Conservation (phyloP, 2,797 vertebrate genomes). For the Eidolon dupreanum region DNA sequence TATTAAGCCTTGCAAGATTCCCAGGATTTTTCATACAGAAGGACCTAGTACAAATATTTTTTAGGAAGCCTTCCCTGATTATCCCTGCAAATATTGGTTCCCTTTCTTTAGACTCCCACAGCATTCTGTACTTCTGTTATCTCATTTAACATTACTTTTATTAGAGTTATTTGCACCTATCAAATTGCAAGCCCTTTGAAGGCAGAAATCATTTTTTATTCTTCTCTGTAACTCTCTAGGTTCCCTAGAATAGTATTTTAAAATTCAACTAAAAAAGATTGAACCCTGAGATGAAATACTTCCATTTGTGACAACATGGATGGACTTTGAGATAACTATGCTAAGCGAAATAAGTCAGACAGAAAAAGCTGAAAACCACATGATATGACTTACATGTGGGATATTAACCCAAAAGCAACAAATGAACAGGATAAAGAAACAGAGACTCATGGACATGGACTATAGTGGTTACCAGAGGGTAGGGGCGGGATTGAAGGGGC, state of each 20-base stretch:
- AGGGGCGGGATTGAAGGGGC: no score
- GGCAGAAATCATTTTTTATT: background rate
- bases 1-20: background rate
- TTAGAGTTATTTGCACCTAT: constrained; percentile 6
- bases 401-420: no score
- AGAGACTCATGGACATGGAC: no score
- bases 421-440: no score
- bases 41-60: background rate
- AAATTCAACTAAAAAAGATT: background rate
- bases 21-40: background rate
- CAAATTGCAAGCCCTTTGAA: constrained; percentile 24
- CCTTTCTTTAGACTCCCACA: background rate
- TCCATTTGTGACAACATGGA: no score
- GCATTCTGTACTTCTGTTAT: background rate
- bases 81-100: background rate
- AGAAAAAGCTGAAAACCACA: no score
- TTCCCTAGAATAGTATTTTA: background rate
- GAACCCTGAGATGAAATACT: no score
- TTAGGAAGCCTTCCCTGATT: background rate
- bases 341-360: no score
- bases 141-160: background rate
- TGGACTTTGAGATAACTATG: no score
- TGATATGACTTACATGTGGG: no score
- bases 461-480: no score
- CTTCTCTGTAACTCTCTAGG: background rate